These are phyloP conservation scores for Lasioglossum vierecki DNA, from an alignment of 2,888 invertebrate species.

Conservation along the genomic window DNA sequence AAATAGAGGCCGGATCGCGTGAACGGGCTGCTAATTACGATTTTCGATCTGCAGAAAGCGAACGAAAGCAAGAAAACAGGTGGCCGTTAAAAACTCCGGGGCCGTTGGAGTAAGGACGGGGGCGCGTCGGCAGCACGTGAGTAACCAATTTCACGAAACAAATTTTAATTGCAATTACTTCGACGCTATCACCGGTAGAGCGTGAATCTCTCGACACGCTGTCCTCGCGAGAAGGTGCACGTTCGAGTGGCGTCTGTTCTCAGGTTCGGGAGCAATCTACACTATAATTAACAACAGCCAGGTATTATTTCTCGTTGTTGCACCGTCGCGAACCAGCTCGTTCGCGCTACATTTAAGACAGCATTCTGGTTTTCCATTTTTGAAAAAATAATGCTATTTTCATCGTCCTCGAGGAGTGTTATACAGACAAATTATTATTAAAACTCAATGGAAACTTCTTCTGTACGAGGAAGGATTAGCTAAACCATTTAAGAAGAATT, in stretches of 20 bases:
- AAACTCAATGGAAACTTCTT: not conserved
- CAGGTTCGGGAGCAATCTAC: slow-evolving; percentile 31
- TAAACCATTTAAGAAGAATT: not conserved
- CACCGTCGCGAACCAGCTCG: not conserved
- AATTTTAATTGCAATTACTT: slow-evolving; percentile 72
- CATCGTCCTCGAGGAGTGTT: not conserved
- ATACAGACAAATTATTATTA: not conserved
- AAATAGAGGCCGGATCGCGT: slow-evolving; percentile 14
- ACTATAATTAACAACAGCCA: slow-evolving; percentile 38
- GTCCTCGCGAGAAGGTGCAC: slow-evolving; percentile 20
- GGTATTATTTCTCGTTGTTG: slow-evolving; percentile 33
- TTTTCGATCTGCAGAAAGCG: slow-evolving; percentile 60
- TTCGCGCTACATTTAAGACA: not conserved
- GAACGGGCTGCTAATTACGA: slow-evolving; percentile 66
- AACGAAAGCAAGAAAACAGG: slow-evolving; percentile 62
- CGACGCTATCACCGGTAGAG: slow-evolving; percentile 50
- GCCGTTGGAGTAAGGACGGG: slow-evolving; percentile 27
- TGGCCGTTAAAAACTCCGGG: slow-evolving; percentile 54
- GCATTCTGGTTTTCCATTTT: not conserved
- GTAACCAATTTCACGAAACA: slow-evolving; percentile 71
- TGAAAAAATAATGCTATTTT: not conserved
- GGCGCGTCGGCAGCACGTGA: slow-evolving; percentile 35
- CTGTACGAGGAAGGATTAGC: not conserved
- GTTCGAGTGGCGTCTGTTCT: slow-evolving; percentile 32
- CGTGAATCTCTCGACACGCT: slow-evolving; percentile 55